Percentiles rank a stretch among this genome's conserved stretches.
Conservation (phyloP, 2,113 vertebrate genomes). For the Stomatorhinus ivindoensis region DNA sequence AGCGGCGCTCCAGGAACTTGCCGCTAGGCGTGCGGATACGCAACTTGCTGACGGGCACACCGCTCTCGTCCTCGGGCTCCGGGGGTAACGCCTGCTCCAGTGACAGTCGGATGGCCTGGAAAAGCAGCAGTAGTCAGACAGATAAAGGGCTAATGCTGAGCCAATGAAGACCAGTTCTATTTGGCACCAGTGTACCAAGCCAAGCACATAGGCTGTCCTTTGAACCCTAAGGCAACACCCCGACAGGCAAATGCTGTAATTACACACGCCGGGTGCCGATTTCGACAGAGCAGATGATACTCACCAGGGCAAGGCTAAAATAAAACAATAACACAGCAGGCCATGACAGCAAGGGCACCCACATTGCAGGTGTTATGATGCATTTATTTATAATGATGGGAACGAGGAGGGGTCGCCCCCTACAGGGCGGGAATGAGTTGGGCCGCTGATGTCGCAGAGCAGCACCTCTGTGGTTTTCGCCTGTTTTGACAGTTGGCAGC, state of each 20-base stretch:
- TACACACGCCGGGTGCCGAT: background rate
- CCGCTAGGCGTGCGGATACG: constrained; percentile 91
- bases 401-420: background rate
- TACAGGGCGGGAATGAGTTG: constrained; percentile 36
- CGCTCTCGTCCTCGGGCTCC: constrained; percentile 79
- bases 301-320: background rate
- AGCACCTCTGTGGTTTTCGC: constrained; percentile 43
- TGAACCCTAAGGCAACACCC: background rate
- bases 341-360: background rate
- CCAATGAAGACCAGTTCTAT: background rate
- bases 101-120: constrained; percentile 88
- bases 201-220: background rate
- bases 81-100: constrained; percentile 88
- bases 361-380: background rate
- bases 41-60: constrained; percentile 87
- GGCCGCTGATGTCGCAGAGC: constrained; percentile 39
- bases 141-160: background rate
- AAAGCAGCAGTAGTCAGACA: background rate
- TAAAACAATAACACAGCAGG: background rate
- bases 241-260: background rate
- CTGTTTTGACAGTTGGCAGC: constrained; percentile 83
- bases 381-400: constrained; percentile 32
- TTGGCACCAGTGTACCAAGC: background rate
- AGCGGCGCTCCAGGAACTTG: constrained; percentile 90
- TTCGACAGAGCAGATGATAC: background rate